These are phyloP conservation scores for Ranitomeya variabilis DNA, from an alignment of 2,113 vertebrate genomes.

Conservation along the genomic window DNA sequence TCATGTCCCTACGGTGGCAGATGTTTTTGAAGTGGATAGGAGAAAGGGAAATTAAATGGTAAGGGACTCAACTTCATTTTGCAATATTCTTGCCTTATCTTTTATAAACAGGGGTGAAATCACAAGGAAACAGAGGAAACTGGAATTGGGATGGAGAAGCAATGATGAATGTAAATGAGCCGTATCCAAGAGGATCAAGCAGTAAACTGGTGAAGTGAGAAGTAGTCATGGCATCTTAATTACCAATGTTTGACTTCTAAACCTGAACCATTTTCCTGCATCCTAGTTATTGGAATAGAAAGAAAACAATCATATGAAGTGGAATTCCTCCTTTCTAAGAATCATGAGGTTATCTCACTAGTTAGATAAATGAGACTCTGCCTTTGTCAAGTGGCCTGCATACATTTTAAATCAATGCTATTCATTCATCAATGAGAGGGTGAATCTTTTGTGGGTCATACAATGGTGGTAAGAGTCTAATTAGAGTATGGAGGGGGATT, in stretches of 20 bases:
- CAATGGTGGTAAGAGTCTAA: background rate
- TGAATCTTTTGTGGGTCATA: background rate
- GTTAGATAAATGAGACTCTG: background rate
- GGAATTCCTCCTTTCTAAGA: background rate
- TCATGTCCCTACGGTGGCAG: background rate
- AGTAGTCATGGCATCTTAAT: background rate
- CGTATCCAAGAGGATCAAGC: constrained; percentile 3
- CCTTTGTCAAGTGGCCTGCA: background rate
- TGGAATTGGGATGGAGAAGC: constrained; percentile 16
- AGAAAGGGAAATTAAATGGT: constrained; percentile 7
- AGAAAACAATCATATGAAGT: constrained; percentile 12
- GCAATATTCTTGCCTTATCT: constrained; percentile 50
- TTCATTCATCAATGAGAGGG: constrained; percentile 3
- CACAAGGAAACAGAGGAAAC: constrained; percentile 37
- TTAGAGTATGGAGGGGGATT: background rate
- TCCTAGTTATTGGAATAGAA: background rate
- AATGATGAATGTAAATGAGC: constrained; percentile 14
- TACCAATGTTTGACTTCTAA: constrained; percentile 2
- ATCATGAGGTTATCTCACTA: constrained; percentile 18
- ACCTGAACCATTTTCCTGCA: background rate
- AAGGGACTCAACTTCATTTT: background rate
- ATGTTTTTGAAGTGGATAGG: background rate
- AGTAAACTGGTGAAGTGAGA: background rate
- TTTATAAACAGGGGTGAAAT: constrained; percentile 50
- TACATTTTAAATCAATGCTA: constrained; percentile 5